Evolutionary conservation across 2,113 vertebrate genomes (phyloP), one percentile per base, ranked within the genome.

Genomic region (Heterochromis multidens): DNA sequence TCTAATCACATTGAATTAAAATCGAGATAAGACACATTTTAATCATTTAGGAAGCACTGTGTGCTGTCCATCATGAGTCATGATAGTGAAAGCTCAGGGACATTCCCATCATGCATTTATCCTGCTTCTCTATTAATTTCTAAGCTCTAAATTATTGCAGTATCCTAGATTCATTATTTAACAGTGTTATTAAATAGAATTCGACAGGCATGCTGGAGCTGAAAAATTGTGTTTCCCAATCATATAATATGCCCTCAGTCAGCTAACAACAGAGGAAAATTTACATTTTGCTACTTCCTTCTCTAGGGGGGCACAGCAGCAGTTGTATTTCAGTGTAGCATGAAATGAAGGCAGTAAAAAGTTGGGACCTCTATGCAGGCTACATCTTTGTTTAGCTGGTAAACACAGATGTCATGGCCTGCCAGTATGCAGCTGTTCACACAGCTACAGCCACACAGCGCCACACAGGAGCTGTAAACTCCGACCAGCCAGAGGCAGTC

Each of bases 1-100:
- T 52, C 31, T 33, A 11, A 91, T 91, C 88, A 37, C 62, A 13
- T 80, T 27, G 83, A 83, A 62, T 90, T 91, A 83, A 90, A 88
- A 63, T 58, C 2, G 17, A 40, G 74, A 87, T 85, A 67, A 88
- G 84, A 87, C 80, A 81, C 79, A 76, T 86, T 91, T 87, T 80
- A 81, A 89, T 91, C 21, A 62, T 88, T 85, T 61, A 87, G 74
- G 72, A 43, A 23, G 54, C 40, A 0, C 19, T 84, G 56, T 85
- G 74, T 58, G 49, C 74, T 77, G 87, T 83, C 88, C 80, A 27
- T 88, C 72, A 61, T 6, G 61, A 85, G 54, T 83, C 56, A 21
- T 16, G 37, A 62, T 37, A 77, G 60, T 78, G 67, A 27, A 35
- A 5, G 56, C n/a, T 17, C 19, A 27, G 29, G 46, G 21, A 82